Conservation (phyloP, 2,797 vertebrate species). For the Girardinus metallicus region DNA sequence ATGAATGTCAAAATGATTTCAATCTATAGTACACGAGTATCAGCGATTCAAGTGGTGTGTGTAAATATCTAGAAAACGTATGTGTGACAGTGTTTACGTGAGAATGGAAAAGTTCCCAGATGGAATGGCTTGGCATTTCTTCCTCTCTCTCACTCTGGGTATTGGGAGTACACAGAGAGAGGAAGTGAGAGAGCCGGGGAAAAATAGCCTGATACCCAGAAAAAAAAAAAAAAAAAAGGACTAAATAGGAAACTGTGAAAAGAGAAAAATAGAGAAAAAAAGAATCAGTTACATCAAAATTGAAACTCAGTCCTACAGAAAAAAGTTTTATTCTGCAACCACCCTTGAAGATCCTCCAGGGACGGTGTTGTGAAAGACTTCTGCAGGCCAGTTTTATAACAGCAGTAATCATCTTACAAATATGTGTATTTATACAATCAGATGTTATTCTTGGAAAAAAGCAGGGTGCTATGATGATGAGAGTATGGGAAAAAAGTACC, state of each 20-base stretch:
- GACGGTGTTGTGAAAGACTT: background rate
- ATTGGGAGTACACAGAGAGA: slow-evolving; percentile 45
- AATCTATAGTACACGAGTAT: background rate
- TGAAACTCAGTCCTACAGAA: background rate
- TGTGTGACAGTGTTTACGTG: slow-evolving; percentile 25
- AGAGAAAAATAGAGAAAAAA: slow-evolving; percentile 29
- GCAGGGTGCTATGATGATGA: background rate
- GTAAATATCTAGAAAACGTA: slow-evolving; percentile 8
- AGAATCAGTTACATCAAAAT: slow-evolving; percentile 40
- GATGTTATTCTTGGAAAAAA: background rate
- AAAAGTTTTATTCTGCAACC: background rate
- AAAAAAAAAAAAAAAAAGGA: slow-evolving; percentile 51
- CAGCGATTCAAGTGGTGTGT: slow-evolving; percentile 8
- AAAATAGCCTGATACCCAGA: slow-evolving; percentile 54
- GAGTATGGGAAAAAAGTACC: background rate
- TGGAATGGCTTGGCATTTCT: slow-evolving; percentile 45
- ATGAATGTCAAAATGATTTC: slow-evolving; percentile 6
- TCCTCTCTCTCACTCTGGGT: slow-evolving; percentile 41
- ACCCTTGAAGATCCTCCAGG: background rate
- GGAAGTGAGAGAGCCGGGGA: slow-evolving; percentile 58
- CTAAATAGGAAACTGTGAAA: slow-evolving; percentile 61
- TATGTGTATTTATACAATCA: background rate
- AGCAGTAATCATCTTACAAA: slow-evolving; percentile 1
- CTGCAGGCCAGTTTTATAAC: background rate
- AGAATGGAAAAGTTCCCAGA: slow-evolving; percentile 45